These are phyloP conservation scores for Gallinago undulata DNA, from an alignment of 2,113 vertebrate species.

Conservation along the genomic window DNA sequence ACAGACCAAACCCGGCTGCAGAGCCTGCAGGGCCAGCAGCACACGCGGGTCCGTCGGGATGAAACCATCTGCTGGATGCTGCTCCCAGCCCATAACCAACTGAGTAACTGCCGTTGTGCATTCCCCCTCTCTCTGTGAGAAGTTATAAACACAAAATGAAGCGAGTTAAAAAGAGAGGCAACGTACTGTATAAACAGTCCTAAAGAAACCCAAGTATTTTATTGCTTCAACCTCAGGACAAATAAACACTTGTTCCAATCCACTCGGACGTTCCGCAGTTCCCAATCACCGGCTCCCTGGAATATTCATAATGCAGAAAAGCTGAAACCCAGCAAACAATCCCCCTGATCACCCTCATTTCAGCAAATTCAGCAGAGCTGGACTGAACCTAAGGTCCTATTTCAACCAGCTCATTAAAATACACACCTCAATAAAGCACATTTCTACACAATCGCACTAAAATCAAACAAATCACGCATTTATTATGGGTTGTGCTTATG, in stretches of 20 bases:
- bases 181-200: not conserved
- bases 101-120: not conserved
- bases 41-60: fast-evolving
- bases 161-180: not conserved
- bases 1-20: fast-evolving
- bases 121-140: not conserved
- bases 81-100: not conserved
- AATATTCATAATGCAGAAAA: fast-evolving
- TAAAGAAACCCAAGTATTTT: not conserved
- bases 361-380: not conserved
- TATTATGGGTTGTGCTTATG: not conserved
- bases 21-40: not conserved
- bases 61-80: not conserved
- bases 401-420: not conserved
- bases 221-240: not conserved
- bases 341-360: not conserved
- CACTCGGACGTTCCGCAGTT: not conserved
- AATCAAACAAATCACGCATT: fast-evolving
- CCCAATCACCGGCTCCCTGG: fast-evolving
- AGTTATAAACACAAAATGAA: fast-evolving
- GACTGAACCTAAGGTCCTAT: not conserved
- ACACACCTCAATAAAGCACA: not conserved
- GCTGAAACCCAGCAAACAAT: not conserved
- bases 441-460: not conserved
- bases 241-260: not conserved